Evolutionary conservation across 2,797 vertebrate species (phyloP).

Genomic region (Oryzias dopingdopingensis): DNA sequence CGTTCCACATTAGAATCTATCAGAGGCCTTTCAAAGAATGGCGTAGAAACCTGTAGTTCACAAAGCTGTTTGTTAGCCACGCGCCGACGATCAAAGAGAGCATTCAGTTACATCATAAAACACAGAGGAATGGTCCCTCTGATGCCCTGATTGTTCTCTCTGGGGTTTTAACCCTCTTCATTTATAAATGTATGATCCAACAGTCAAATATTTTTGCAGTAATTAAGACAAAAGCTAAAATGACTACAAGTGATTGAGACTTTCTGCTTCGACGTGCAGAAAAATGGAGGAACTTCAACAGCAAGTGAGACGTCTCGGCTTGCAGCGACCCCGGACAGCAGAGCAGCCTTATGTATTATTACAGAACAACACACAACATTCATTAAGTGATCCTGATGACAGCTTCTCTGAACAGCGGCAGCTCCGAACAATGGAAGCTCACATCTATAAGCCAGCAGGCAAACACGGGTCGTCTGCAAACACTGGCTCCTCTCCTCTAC

Average conservation of each 20-base stretch:
- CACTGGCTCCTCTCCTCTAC: constrained; percentile 26
- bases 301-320: constrained; percentile 23
- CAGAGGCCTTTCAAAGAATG: constrained; percentile 41
- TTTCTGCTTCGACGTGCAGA: background rate
- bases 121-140: constrained; percentile 42
- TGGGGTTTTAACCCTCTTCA: constrained; percentile 23
- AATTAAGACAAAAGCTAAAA: constrained; percentile 1
- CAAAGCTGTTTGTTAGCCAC: constrained; percentile 52
- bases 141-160: constrained; percentile 23
- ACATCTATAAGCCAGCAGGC: constrained; percentile 30
- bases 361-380: constrained; percentile 48
- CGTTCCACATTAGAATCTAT: constrained; percentile 53
- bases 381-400: constrained; percentile 53
- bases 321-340: constrained; percentile 45
- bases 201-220: constrained; percentile 2
- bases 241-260: constrained; percentile 11
- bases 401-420: constrained; percentile 43
- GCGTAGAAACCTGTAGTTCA: constrained; percentile 44
- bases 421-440: constrained; percentile 54
- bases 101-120: constrained; percentile 41
- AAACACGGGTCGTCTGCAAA: constrained; percentile 38
- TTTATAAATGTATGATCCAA: constrained; percentile 39
- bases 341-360: constrained; percentile 46
- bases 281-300: constrained; percentile 11
- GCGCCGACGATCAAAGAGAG: constrained; percentile 42